phyloP scores from a whole-genome alignment of 2,113 vertebrate species.

The Callopanchax toddi region DNA sequence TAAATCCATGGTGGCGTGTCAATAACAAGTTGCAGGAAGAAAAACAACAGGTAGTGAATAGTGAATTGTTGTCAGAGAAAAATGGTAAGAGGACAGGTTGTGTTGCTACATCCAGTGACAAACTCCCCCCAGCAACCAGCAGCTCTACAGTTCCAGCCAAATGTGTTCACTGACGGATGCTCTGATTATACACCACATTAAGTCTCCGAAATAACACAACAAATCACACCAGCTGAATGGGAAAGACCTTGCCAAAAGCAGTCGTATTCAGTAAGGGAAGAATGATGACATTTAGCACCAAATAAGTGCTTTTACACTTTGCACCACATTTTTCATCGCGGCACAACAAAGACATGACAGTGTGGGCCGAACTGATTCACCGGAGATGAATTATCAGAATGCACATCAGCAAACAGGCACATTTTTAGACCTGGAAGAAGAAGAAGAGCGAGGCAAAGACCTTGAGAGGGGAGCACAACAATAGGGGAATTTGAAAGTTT shows the following conservation, averaged over 20 bases:
- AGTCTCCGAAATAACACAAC: constrained; percentile 69
- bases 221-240: constrained; percentile 62
- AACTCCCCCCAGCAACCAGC: constrained; percentile 29
- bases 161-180: constrained; percentile 63
- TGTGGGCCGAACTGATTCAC: neutral
- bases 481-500: constrained; percentile 22
- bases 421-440: neutral
- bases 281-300: constrained; percentile 56
- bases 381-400: neutral
- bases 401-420: neutral
- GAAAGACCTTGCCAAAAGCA: constrained; percentile 59
- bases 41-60: constrained; percentile 35
- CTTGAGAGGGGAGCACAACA: constrained; percentile 1
- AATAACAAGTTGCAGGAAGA: constrained; percentile 41
- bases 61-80: constrained; percentile 40
- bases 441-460: neutral
- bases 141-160: constrained; percentile 41
- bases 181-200: constrained; percentile 77
- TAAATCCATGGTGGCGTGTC: constrained; percentile 57
- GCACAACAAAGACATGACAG: constrained; percentile 20
- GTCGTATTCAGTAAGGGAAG: constrained; percentile 60
- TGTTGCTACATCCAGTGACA: neutral
- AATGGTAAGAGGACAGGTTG: constrained; percentile 24
- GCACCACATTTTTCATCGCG: constrained; percentile 25
- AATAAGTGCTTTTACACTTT: constrained; percentile 49